Conservation (phyloP, 1,140 invertebrate genomes). For the Sinella curviseta region DNA sequence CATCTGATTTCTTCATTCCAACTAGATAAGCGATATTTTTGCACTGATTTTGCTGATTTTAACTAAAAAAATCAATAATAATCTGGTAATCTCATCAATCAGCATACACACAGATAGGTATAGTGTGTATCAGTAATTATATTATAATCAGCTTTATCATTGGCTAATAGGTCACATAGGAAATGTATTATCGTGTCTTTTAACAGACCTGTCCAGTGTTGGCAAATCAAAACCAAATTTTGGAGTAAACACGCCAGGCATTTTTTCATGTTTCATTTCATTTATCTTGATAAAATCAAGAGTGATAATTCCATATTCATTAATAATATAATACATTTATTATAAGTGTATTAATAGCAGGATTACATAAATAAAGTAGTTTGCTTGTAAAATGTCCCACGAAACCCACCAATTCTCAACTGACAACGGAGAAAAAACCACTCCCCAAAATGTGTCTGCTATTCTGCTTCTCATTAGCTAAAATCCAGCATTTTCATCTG, state of each 20-base stretch:
- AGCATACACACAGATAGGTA: too few species aligned
- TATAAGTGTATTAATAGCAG: too few species aligned
- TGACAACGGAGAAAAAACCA: background rate
- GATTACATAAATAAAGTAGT: background rate
- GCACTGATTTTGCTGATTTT: background rate
- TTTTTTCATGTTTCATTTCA: too few species aligned
- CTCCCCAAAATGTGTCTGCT: background rate
- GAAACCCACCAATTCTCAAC: background rate
- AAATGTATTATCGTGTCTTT: background rate
- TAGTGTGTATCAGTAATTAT: too few species aligned
- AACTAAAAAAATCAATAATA: background rate
- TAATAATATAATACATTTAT: too few species aligned
- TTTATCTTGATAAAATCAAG: too few species aligned
- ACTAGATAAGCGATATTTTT: background rate
- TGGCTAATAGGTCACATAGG: background rate
- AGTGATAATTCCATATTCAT: too few species aligned
- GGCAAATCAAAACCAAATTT: background rate
- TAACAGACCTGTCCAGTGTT: background rate
- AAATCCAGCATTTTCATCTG: too few species aligned
- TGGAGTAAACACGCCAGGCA: background rate
- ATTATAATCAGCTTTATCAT: background rate
- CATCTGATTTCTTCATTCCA: background rate
- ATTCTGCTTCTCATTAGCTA: too few species aligned
- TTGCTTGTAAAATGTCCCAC: too few species aligned
- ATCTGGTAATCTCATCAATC: background rate